Conservation (phyloP, 2,888 invertebrate species). For the Gymnocheta viridis region DNA sequence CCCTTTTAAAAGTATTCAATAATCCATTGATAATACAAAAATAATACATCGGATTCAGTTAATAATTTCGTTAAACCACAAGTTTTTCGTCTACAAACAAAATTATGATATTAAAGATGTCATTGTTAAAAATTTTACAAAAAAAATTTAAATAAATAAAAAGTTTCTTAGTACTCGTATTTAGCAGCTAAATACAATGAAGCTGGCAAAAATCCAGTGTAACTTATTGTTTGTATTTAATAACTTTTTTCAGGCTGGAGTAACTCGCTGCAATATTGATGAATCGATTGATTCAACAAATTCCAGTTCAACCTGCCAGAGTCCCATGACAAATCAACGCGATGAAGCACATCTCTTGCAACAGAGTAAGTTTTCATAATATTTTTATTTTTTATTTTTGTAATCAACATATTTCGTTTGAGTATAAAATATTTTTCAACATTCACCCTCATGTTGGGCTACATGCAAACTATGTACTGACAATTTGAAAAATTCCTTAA, state of each 20-base stretch:
- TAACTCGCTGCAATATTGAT: conserved; percentile 82
- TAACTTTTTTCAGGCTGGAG: conserved; percentile 77
- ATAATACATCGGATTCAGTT: too few species aligned
- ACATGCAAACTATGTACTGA: background rate
- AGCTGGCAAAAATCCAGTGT: too few species aligned
- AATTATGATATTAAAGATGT: too few species aligned
- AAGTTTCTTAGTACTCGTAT: too few species aligned
- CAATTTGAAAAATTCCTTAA: background rate
- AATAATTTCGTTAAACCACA: too few species aligned
- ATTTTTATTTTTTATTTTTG: background rate
- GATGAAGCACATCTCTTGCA: conserved; percentile 81
- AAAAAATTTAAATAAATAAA: too few species aligned
- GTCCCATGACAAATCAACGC: conserved; percentile 81
- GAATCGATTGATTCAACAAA: conserved; percentile 81
- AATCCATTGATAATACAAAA: too few species aligned
- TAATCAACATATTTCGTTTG: background rate
- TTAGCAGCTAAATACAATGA: too few species aligned
- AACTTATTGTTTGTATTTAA: background rate
- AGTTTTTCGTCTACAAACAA: too few species aligned
- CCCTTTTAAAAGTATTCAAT: too few species aligned
- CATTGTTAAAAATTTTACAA: too few species aligned
- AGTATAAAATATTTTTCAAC: background rate
- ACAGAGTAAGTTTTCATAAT: conserved; percentile 69
- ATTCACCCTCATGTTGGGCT: background rate
- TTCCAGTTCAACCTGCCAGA: conserved; percentile 82